Evolutionary conservation across 2,797 vertebrate species (phyloP).

Genomic region (Brachymystax lenok): DNA sequence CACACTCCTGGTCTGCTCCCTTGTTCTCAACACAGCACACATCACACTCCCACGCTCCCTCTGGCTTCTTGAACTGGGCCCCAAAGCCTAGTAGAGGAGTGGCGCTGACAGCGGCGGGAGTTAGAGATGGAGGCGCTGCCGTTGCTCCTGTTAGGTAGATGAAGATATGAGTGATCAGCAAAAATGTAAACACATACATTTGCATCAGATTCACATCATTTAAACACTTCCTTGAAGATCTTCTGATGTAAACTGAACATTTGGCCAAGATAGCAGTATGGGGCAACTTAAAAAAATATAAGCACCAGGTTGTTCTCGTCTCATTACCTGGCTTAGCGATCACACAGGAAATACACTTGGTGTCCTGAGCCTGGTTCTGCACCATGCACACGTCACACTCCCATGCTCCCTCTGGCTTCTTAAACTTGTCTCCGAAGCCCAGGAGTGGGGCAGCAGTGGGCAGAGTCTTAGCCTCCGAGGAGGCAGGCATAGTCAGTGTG

Average conservation of each 20-base stretch:
- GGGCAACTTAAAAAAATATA: not conserved
- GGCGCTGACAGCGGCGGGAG: constrained; percentile 63
- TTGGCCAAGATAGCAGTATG: not conserved
- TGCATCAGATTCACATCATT: too few species aligned
- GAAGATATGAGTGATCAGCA: not conserved
- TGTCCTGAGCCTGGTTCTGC: constrained; percentile 87
- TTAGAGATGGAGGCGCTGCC: constrained; percentile 52
- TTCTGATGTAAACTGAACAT: not conserved
- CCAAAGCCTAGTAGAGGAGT: constrained; percentile 77
- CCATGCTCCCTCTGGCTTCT: constrained; percentile 90
- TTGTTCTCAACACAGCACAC: constrained; percentile 85
- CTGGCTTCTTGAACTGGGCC: constrained; percentile 91
- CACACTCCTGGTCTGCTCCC: constrained; percentile 79
- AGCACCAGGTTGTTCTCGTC: not conserved
- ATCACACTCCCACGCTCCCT: constrained; percentile 91
- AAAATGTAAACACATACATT: not conserved
- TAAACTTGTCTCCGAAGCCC: constrained; percentile 91
- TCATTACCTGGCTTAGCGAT: constrained; percentile 86
- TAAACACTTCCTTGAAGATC: not conserved
- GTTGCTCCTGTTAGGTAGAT: constrained; percentile 51
- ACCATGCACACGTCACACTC: constrained; percentile 88
- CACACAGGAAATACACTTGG: constrained; percentile 88
- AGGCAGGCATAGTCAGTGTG: constrained; percentile 77
- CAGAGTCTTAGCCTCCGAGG: constrained; percentile 71
- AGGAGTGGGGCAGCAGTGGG: constrained; percentile 60